Base-by-base conservation (phyloP, 2,113 vertebrate genomes). In the Chlamydotis undulata region DNA sequence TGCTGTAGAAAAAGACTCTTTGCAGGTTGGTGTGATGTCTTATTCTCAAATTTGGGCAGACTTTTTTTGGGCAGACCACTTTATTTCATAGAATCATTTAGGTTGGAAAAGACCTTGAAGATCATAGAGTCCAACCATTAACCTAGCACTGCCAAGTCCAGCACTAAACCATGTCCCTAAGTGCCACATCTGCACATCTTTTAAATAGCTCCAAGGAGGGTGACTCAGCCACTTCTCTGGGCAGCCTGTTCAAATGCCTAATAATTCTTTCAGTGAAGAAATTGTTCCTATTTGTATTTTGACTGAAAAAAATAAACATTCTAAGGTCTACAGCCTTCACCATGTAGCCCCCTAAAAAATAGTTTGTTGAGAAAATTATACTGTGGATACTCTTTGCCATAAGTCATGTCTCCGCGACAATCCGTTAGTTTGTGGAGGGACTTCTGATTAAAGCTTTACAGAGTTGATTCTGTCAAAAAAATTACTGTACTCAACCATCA, bases 1-100 rank as follows among this genome's bases (percentile, higher is more conserved):
- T 94, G 98, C 98, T 96, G 95, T 99, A 52, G 98, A 99, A 90
- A 99, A 98, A 96, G 98, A 99, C 43, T 99, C 98, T 80, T 97
- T 99, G 57, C 98, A 99, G 97, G 99, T 99, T 96, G 90, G 98
- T 98, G 31, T 68, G 35, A 28, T 57, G 55, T 76, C 60, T 64
- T 81, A 10, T 39, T 90, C 80, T 73, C 52, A 74, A 13, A 70
- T 41, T 37, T 65, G 59, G 56, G 16, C n/a, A 82, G 59, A 6
- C 4, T 67, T 68, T 76, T 43, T 85, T 71, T 29, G 10, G 29
- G 28, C 25, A 87, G 56, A 55, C 21, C 3, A 39, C 77, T 96
- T 85, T 79, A 31, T 43, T 15, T 43, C 41, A 43, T 43, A 41
- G 41, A 41, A 41, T 41, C 41, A 41, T 41, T 41, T 41, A 41